Evolutionary conservation across 2,113 vertebrate species (phyloP).

Genomic region (Callopanchax toddi): DNA sequence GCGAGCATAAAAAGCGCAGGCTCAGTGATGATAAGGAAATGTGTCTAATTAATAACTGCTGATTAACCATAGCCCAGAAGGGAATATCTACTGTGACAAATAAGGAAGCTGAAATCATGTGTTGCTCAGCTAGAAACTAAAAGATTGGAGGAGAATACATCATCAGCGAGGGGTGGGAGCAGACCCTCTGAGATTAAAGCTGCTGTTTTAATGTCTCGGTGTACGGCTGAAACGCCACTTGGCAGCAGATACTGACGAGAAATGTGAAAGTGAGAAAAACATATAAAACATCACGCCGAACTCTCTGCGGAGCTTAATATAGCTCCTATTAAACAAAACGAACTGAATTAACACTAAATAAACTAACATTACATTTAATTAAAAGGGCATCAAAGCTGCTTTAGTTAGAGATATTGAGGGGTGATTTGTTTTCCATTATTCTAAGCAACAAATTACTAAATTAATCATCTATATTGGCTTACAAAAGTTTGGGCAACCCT

Average conservation of each 20-base stretch:
- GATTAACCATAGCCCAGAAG: slow-evolving; percentile 54
- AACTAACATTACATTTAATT: background rate
- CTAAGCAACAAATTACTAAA: background rate
- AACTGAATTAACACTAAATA: slow-evolving; percentile 14
- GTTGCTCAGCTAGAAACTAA: slow-evolving; percentile 44
- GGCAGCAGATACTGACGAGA: slow-evolving; percentile 54
- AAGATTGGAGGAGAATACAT: slow-evolving; percentile 53
- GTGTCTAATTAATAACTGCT: slow-evolving; percentile 61
- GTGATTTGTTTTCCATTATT: background rate
- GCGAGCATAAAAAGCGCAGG: slow-evolving; percentile 50
- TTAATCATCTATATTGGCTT: background rate
- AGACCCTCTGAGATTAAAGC: slow-evolving; percentile 55
- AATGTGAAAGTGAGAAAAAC: slow-evolving; percentile 54
- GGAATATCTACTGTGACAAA: slow-evolving; percentile 39
- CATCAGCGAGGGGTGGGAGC: slow-evolving; percentile 31
- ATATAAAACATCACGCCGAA: slow-evolving; percentile 55
- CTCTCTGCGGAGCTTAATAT: slow-evolving; percentile 49
- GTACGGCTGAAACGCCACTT: slow-evolving; percentile 60
- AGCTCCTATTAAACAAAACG: slow-evolving; percentile 51
- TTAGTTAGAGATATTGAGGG: slow-evolving; percentile 35
- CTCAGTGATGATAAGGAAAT: slow-evolving; percentile 51
- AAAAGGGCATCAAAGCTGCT: slow-evolving; percentile 41
- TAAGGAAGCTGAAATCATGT: slow-evolving; percentile 39
- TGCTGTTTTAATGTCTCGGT: slow-evolving; percentile 51
- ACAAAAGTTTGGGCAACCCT: background rate